A percentile compares a stretch with the other conserved stretches of the same genome.
These are phyloP conservation scores for Dichetophora obliterata DNA, from an alignment of 2,888 invertebrate species.

Conservation along the genomic window DNA sequence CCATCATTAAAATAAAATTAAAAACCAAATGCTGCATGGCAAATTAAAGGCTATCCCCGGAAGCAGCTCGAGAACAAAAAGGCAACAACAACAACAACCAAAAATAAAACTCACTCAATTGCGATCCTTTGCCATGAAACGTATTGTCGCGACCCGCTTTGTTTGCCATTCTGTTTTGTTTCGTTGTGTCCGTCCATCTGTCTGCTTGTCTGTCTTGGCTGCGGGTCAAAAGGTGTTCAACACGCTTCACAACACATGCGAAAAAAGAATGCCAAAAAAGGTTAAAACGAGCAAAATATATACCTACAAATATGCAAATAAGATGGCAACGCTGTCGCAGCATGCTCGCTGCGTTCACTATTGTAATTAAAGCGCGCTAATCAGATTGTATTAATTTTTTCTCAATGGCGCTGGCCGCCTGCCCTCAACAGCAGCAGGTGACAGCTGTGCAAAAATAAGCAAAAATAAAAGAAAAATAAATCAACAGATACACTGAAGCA, in stretches of 20 bases:
- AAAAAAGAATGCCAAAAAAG: background rate
- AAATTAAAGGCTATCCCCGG: too few species aligned
- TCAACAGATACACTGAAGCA: too few species aligned
- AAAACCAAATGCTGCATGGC: too few species aligned
- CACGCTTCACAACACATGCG: slow-evolving; percentile 12
- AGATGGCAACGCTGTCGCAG: background rate
- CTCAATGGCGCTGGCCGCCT: background rate
- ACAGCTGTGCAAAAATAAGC: background rate
- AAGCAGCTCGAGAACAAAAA: too few species aligned
- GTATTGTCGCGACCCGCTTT: background rate
- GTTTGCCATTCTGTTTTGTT: background rate
- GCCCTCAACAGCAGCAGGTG: background rate
- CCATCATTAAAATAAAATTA: too few species aligned
- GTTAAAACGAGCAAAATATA: background rate
- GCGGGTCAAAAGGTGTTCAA: slow-evolving; percentile 28
- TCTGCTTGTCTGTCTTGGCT: background rate
- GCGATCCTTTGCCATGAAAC: background rate
- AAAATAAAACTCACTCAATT: background rate
- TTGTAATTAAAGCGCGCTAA: slow-evolving; percentile 20
- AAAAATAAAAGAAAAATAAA: background rate
- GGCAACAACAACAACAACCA: too few species aligned
- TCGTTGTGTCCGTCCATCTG: background rate
- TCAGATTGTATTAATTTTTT: slow-evolving; percentile 10
- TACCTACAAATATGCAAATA: background rate
- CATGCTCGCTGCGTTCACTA: too few species aligned